Evolutionary conservation across 2,113 vertebrate genomes (phyloP), one percentile per base, ranked within the genome.

Genomic region (Xiphophorus hellerii): DNA sequence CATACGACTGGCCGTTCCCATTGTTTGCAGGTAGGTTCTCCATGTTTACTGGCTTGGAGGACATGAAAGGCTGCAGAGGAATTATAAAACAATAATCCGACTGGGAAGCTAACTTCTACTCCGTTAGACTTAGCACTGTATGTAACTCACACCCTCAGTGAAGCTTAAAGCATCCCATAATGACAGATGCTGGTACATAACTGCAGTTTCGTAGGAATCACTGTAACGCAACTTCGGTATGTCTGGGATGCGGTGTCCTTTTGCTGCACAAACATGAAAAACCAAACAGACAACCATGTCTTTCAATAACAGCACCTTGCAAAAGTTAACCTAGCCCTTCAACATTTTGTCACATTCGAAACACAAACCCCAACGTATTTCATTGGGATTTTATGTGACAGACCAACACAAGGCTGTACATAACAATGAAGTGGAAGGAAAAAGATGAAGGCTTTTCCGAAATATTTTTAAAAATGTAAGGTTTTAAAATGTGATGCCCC

Each of bases 151-250:
- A 94, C 94, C 82, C 48, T 92, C 77, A 37, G 96, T 86, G 80
- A 93, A 92, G 13, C 92, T 89, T 76, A 99, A 62, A 54, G 94
- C 95, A 0, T 98, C 97, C 98, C 98, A 99, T 73, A 99, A 92
- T 0, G 97, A 94, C 67, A 99, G 81, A 70, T 97, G 96, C 0
- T 96, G 94, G 73, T 94, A 94, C 84, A 96, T 89, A 65, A 93
- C 88, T 5, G 90, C 89, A 29, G 85, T 54, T 71, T 94, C 93
- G 42, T 95, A 95, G 7, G 75, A 42, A 48, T 93, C 89, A 74
- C 82, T 93, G 81, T 90, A 82, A 58, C 69, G 91, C 37, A 93
- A 73, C 3, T 70, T 61, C 9, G 93, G 93, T 84, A 93, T 89
- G 8, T 94, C 90, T 3, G 92, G 91, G 4, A 93, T 84, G 35